Base-by-base conservation (phyloP, 2,797 vertebrate genomes). In the Micrastur ruficollis region DNA sequence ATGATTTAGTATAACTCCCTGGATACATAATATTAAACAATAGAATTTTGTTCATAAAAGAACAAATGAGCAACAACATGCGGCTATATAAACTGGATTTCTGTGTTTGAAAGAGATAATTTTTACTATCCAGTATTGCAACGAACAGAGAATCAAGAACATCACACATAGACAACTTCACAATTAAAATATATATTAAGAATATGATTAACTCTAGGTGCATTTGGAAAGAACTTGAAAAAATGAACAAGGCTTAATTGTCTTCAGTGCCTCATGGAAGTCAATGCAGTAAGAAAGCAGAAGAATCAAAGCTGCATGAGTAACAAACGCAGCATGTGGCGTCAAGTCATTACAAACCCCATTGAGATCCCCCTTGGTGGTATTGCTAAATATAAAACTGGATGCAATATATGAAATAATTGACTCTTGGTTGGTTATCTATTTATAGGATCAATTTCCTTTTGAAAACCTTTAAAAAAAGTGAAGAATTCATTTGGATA, bases 331-430 rank as follows among this genome's bases (percentile, higher is more conserved):
- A 93, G 91, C 49, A 74, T 75, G 75, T 65, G 73, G 25, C 8
- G 3, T 65, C 65, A 95, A 91, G 89, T 96, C 93, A 96, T 97
- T 98, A 96, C 46, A 97, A 94, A 97, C 17, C 8, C 76, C 42
- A 95, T 23, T 94, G 95, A 95, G 84, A 96, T 75, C 89, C 53
- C 93, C 50, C 76, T 96, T 96, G 89, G 89, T 61, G 16, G 75
- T 70, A 93, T 73, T 93, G 86, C 44, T 95, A 96, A 71, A 70
- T 85, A 67, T 86, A 76, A 94, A 71, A 72, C 84, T 94, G 91
- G 81, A 84, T 62, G 90, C 70, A 96, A 95, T 94, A 92, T 95
- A 96, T 83, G n/a, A 97, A 97, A 97, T 91, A 95, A 96, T 89
- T 95, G 84, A 88, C 66, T 97, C 71, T 79, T 81, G 22, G 22